Evolutionary conservation across 2,888 invertebrate species (phyloP), one percentile per base, ranked within the genome.

Genomic region (Rotaria macrura): DNA sequence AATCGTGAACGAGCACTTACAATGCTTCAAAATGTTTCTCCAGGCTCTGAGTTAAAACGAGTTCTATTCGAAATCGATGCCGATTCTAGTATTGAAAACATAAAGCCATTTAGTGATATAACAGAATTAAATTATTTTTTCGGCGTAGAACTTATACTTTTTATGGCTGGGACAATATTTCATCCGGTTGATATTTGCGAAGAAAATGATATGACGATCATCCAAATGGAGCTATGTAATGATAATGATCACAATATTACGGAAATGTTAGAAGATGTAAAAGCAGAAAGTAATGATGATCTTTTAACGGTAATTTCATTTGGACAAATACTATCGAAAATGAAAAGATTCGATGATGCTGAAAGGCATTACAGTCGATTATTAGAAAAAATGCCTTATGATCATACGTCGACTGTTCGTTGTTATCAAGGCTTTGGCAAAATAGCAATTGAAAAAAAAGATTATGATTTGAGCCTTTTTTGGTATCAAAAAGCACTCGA

Each of bases 141-240:
- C 9, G 43, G 25, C 43, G 14, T 10, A 7, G 79, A 79, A 43
- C n/a, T 43, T 4, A 43, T 43, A 9, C 20, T 79, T 4, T 79
- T 79, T 38, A 79, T 79, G 79, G 79, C 43, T 23, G 79, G 43
- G n/a, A 79, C 79, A n/a, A 43, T 79, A 2, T 79, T 79, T 79
- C 79, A n/a, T 79, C n/a, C 12, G 2, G 43, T n/a, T 43, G 12
- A 43, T 43, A 79, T 79, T 43, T 2, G 20, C 3, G 12, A 79
- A 43, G 43, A 79, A 40, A 79, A n/a, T n/a, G 43, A 43, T 43
- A 79, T 79, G 1, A 14, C 7, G 1, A 17, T 79, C n/a, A n/a
- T 79, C 10, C 40, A 43, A 43, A 40, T 79, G 40, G 79, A 43
- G n/a, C 2, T 12, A 25, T 79, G n/a, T 12, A 12, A n/a, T n/a